Evolutionary conservation across 2,797 vertebrate genomes (phyloP).

Genomic region (Zalophus californianus): DNA sequence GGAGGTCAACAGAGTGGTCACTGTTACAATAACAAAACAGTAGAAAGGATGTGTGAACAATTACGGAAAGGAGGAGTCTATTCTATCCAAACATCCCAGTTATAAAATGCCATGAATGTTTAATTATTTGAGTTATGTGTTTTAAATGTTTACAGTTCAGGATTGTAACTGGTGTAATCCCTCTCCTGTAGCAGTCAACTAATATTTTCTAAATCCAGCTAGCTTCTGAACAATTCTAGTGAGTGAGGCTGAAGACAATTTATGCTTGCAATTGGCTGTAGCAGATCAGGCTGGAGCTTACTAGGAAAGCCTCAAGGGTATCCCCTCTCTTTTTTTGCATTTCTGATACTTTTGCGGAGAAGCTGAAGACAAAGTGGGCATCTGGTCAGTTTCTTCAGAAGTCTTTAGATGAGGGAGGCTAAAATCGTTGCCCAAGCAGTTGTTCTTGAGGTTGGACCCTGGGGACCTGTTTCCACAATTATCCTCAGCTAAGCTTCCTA

Average conservation of each 20-base stretch:
- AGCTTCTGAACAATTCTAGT: not conserved
- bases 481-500: not conserved
- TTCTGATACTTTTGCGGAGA: constrained; percentile 5
- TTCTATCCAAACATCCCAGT: not conserved
- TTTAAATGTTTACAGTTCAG: not conserved
- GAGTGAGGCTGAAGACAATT: not conserved
- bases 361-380: not conserved
- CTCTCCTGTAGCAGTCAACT: not conserved
- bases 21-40: not conserved
- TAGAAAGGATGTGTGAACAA: not conserved
- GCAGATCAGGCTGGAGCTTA: not conserved
- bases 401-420: not conserved
- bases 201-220: not conserved
- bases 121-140: not conserved
- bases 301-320: not conserved
- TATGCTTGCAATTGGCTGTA: not conserved
- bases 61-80: not conserved
- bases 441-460: not conserved
- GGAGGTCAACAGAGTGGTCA: not conserved
- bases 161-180: not conserved
- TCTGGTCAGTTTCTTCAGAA: constrained; percentile 30
- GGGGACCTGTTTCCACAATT: not conserved
- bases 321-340: not conserved
- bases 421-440: not conserved
- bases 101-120: not conserved